phyloP scores from a whole-genome alignment of 2,113 vertebrate species.

The Poeciliopsis turrubarensis region DNA sequence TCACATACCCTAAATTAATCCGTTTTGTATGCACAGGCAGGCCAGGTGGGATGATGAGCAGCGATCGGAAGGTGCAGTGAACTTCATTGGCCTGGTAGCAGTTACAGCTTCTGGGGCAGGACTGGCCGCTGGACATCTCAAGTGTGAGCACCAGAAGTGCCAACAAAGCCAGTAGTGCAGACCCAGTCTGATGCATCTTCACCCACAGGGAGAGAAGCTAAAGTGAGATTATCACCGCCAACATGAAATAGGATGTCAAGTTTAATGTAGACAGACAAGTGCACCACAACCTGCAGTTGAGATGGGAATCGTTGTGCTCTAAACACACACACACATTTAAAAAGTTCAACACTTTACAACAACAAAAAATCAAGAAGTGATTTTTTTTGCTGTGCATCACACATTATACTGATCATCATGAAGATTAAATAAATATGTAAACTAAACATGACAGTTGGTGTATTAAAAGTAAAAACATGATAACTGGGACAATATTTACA shows the following conservation, averaged over 20 bases:
- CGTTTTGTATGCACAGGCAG: conserved; percentile 85
- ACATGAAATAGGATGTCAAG: conserved; percentile 17
- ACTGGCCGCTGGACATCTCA: conserved; percentile 22
- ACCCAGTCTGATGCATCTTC: conserved; percentile 36
- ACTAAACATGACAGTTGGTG: too few relatives aligned
- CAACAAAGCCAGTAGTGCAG: conserved; percentile 67
- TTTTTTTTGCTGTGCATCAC: too few relatives aligned
- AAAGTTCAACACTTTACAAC: too few relatives aligned
- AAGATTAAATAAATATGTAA: too few relatives aligned
- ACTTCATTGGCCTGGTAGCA: conserved; percentile 92
- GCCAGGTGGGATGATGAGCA: conserved; percentile 82
- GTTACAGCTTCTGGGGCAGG: conserved; percentile 88
- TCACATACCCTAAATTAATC: conserved; percentile 91
- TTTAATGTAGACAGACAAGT: conserved; percentile 6
- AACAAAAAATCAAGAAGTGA: too few relatives aligned
- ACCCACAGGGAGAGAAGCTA: conserved; percentile 14
- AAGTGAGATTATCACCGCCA: conserved; percentile 34
- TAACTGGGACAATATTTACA: too few relatives aligned
- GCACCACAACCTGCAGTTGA: conserved; percentile 15
- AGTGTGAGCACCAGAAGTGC: conserved; percentile 72
- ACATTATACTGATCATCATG: too few relatives aligned
- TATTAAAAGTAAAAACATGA: too few relatives aligned
- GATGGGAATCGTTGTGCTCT: conserved; percentile 3
- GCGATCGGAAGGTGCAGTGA: conserved; percentile 94
- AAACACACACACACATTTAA: not conserved